Base-by-base conservation (phyloP, 2,888 invertebrate genomes). In the Serrognathus titanus region DNA sequence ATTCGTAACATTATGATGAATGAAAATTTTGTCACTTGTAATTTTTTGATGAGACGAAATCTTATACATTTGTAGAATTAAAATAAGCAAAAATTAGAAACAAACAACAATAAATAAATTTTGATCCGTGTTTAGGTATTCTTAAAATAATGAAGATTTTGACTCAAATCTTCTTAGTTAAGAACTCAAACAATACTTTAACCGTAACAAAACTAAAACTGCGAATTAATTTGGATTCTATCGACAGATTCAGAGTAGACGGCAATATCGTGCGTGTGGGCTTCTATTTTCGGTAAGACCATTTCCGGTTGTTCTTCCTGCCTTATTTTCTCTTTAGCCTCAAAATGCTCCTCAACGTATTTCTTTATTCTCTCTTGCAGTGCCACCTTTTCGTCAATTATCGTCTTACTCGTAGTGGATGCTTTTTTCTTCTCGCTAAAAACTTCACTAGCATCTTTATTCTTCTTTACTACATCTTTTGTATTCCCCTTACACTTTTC, bases 171-270 rank as follows among this genome's bases (percentile, higher is more conserved):
- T n/a, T n/a, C n/a, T n/a, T n/a, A n/a, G 24, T 31, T 31, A 7
- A 31, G 24, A 31, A 31, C 24, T 31, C 24, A 5, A 31, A 31
- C 24, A 31, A 31, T 31, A 31, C 1, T 20, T 20, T 20, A 20
- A 20, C 20, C 20, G 3, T 20, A 20, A 20, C 4, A 20, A 20
- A 20, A 20, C 4, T 3, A 20, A 3, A 20, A 20, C 20, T 20
- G 2, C 36, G 8, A 57, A 20, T 41, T 57, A 47, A 13, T 47
- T 38, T 8, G 52, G 57, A 20, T 52, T 57, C 4, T 51, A 41
- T 46, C 43, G 4, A 52, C 20, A 10, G 57, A 57, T 38, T 57
- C 52, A 7, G 57, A 51, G 48, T 48, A n/a, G 4, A 12, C 57
- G 3, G 37, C 57, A 36, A 47, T 10, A 10, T 37, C 35, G 38